Percentiles rank a stretch among this genome's conserved stretches.
Conservation (phyloP, 2,888 invertebrate genomes). For the Calephelis perditalis region DNA sequence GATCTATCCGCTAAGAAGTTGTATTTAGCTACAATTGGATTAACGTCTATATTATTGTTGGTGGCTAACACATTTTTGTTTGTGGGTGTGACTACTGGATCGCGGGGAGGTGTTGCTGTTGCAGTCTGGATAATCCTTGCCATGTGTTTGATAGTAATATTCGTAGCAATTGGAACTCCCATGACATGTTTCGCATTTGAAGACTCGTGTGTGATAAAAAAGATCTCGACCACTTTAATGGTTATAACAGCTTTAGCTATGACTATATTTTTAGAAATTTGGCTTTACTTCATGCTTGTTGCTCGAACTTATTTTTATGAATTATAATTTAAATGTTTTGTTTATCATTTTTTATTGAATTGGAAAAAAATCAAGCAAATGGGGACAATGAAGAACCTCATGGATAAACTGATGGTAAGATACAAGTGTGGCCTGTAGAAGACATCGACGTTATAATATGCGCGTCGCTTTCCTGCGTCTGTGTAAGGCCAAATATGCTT, state of each 20-base stretch:
- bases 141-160: conserved; percentile 35
- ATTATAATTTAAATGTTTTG: conserved; percentile 16
- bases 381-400: no score
- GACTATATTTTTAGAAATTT: conserved; percentile 38
- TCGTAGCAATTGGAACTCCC: conserved; percentile 31
- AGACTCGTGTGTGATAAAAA: conserved; percentile 37
- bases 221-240: conserved; percentile 29
- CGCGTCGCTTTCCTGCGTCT: no score
- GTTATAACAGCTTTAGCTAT: conserved; percentile 28
- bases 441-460: no score
- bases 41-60: conserved; percentile 36
- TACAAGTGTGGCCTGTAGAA: no score
- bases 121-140: conserved; percentile 32
- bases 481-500: no score
- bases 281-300: conserved; percentile 46
- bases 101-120: conserved; percentile 15
- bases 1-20: conserved; percentile 37
- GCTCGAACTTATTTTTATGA: conserved; percentile 33
- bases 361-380: no score
- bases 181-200: conserved; percentile 39
- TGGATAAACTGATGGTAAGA: no score
- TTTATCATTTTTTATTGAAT: no score
- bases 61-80: conserved; percentile 36
- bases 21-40: conserved; percentile 34
- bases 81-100: conserved; percentile 29